These are phyloP conservation scores for Heliconius melpomene DNA, from an alignment of 1,140 invertebrate genomes.

Conservation along the genomic window DNA sequence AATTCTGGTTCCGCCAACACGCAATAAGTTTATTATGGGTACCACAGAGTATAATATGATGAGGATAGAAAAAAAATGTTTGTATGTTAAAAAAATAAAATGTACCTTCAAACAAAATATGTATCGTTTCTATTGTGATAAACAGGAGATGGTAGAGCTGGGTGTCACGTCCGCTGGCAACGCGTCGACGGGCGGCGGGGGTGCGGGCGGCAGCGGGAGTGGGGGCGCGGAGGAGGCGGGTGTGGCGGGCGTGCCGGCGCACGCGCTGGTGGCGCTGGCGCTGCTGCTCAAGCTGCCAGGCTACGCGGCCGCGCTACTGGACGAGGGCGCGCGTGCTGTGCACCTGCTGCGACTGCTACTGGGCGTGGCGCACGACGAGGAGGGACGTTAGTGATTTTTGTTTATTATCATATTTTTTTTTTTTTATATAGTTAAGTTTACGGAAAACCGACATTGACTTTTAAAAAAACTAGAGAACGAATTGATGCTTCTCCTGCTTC, in stretches of 20 bases:
- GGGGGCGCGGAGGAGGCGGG: constrained; percentile 73
- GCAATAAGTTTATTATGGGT: no score
- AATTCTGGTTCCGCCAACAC: no score
- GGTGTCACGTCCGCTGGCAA: constrained; percentile 49
- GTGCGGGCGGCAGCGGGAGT: constrained; percentile 85
- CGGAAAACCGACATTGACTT: no score
- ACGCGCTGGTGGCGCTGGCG: constrained; percentile 94
- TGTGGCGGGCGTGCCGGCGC: constrained; percentile 87
- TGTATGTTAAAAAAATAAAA: no score
- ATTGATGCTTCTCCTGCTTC: no score
- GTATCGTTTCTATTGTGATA: no score
- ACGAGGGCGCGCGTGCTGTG: constrained; percentile 91
- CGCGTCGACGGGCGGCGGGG: constrained; percentile 86
- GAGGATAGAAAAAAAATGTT: no score
- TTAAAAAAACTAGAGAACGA: no score
- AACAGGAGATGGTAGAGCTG: constrained; percentile 71
- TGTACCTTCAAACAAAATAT: no score
- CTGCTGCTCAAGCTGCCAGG: constrained; percentile 93
- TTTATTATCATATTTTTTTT: background rate
- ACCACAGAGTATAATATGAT: no score
- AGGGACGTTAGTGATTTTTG: constrained; percentile 85
- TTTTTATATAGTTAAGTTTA: no score
- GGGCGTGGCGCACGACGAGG: constrained; percentile 94
- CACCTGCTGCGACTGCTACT: constrained; percentile 92
- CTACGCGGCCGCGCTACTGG: constrained; percentile 93